Evolutionary conservation across 1,140 invertebrate genomes (phyloP).

Genomic region (Aethina tumida): DNA sequence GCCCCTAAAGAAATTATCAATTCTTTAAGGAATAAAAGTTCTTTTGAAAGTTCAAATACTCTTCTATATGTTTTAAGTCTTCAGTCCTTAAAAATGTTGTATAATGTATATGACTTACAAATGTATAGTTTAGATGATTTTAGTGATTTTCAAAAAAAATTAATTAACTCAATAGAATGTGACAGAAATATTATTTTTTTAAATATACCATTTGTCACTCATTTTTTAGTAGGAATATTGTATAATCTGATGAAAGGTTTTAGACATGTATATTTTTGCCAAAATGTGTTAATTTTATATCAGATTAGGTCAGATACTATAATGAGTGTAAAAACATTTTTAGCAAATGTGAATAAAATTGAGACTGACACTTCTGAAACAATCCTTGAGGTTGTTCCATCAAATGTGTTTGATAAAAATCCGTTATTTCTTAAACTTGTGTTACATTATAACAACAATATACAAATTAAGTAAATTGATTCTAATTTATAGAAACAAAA

Average conservation of each 20-base stretch:
- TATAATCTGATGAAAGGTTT: slow-evolving; percentile 20
- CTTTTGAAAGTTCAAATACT: slow-evolving; percentile 6
- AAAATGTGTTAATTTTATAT: too few relatives aligned
- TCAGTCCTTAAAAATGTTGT: slow-evolving; percentile 9
- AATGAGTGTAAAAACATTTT: too few relatives aligned
- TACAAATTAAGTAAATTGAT: too few relatives aligned
- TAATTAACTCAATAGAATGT: slow-evolving; percentile 15
- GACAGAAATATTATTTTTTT: slow-evolving; percentile 23
- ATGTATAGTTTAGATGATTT: slow-evolving; percentile 13
- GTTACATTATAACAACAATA: too few relatives aligned
- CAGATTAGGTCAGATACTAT: too few relatives aligned
- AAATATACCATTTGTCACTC: slow-evolving; percentile 25
- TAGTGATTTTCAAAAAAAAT: slow-evolving; percentile 17
- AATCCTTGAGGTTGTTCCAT: too few relatives aligned
- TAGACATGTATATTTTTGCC: slow-evolving; percentile 17
- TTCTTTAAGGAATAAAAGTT: slow-evolving; percentile 10
- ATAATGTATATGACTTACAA: slow-evolving; percentile 14
- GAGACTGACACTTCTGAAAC: too few relatives aligned
- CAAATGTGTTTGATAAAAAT: too few relatives aligned
- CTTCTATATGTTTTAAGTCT: slow-evolving; percentile 13
- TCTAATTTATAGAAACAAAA: too few relatives aligned
- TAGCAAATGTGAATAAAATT: too few relatives aligned
- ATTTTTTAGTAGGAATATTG: slow-evolving; percentile 26
- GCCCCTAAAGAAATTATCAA: slow-evolving; percentile 9
- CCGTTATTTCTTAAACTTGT: too few relatives aligned